These are phyloP conservation scores for Spilarctia lutea DNA, from an alignment of 2,888 invertebrate species.

Conservation along the genomic window DNA sequence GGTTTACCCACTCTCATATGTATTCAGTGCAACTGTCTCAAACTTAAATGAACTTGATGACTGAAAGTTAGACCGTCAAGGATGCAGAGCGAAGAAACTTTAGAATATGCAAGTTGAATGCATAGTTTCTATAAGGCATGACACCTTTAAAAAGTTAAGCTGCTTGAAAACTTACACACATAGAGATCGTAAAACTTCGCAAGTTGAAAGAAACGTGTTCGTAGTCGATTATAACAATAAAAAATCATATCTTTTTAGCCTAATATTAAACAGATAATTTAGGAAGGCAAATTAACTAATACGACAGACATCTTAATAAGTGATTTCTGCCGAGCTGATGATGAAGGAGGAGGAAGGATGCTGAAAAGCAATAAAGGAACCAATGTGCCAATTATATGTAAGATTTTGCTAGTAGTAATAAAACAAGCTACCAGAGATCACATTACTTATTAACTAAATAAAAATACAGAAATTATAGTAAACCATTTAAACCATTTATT, in stretches of 20 bases:
- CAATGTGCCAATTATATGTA: too few relatives aligned
- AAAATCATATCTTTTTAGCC: neutral
- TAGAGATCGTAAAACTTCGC: neutral
- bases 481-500: too few relatives aligned
- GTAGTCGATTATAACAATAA: neutral
- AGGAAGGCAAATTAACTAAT: too few relatives aligned
- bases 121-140: neutral
- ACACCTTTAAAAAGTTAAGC: neutral
- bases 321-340: too few relatives aligned
- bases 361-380: too few relatives aligned
- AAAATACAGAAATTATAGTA: too few relatives aligned
- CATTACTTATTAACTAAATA: too few relatives aligned
- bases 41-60: neutral
- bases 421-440: too few relatives aligned
- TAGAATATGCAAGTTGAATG: neutral
- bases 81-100: neutral
- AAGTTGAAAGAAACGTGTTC: neutral
- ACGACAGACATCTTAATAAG: too few relatives aligned
- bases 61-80: neutral
- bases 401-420: too few relatives aligned
- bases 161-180: neutral
- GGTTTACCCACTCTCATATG: neutral
- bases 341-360: too few relatives aligned
- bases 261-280: neutral
- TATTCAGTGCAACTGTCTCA: neutral